Base-by-base conservation (phyloP, 2,797 vertebrate genomes). In the Margarornis squamiger region DNA sequence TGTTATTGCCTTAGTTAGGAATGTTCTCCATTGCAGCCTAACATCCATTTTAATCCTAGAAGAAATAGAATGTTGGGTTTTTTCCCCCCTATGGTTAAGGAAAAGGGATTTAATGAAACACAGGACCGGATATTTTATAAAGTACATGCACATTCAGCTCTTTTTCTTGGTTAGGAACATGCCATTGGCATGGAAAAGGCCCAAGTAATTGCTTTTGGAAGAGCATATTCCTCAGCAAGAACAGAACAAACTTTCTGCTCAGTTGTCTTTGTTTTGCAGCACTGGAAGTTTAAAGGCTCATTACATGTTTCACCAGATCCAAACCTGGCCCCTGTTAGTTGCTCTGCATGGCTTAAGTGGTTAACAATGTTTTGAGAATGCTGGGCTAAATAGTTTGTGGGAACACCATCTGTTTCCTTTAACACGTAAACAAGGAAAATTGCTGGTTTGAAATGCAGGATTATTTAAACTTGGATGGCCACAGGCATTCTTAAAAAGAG, bases 341-440 rank as follows among this genome's bases (percentile, higher is more conserved):
- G 86, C 79, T 90, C 86, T 59, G 46, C 38, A 46, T 8, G 49
- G 87, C 90, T 90, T 83, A 78, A 94, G 90, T 58, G 62, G 93
- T 94, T 91, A 89, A 87, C 54, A 41, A 15, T 90, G 48, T 92
- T 97, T 78, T 70, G 81, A 81, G 95, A 96, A 94, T 79, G 76
- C 36, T 95, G 84, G 92, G 89, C 91, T 84, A 20, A 13, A 65
- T 65, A 79, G 88, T 86, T 95, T 96, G 96, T 96, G 97, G 96
- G 95, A 94, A 91, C 73, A 58, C 97, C 98, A 98, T 98, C 97
- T 98, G 97, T 96, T 98, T 97, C 96, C 96, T 95, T 96, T 85
- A 98, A 94, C 83, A 54, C 23, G 3, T 97, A 98, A 98, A 98
- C 97, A 98, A 96, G 92, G 95, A 97, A 97, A 97, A 98, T 97